Evolutionary conservation across 92 coral and sea anemone species (phyloP).

Genomic region (Galaxea fascicularis): DNA sequence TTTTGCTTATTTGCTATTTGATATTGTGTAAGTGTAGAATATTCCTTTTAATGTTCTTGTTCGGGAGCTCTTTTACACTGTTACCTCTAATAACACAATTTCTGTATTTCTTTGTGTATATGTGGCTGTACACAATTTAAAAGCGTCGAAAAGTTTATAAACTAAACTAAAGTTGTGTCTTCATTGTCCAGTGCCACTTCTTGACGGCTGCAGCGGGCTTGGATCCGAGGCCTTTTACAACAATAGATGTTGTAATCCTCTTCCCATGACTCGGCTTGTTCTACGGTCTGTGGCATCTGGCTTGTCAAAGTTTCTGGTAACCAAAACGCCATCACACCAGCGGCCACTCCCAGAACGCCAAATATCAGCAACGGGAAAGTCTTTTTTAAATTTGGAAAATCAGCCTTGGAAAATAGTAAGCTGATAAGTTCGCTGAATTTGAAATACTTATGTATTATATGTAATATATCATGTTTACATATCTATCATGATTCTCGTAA

Average conservation of each 20-base stretch:
- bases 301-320: slow-evolving; percentile 74
- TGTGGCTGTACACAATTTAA: too few species aligned
- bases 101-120: too few species aligned
- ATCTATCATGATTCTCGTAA: too few species aligned
- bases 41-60: too few species aligned
- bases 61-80: too few species aligned
- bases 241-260: slow-evolving; percentile 78
- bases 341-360: slow-evolving; percentile 68
- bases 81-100: too few species aligned
- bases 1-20: too few species aligned
- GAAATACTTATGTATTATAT: neutral
- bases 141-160: too few species aligned
- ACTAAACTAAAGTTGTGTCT: slow-evolving; percentile 19
- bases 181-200: slow-evolving; percentile 13
- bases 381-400: slow-evolving; percentile 64
- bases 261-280: slow-evolving; percentile 74
- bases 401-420: slow-evolving; percentile 55
- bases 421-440: neutral
- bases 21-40: too few species aligned
- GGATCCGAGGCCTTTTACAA: slow-evolving; percentile 33
- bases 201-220: neutral
- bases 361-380: slow-evolving; percentile 75
- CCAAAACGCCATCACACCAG: slow-evolving; percentile 72
- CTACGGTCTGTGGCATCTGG: slow-evolving; percentile 81
- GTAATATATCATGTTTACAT: too few species aligned